These are phyloP conservation scores for Callyntrura guangdongensis DNA, from an alignment of 2,888 invertebrate genomes.

Conservation along the genomic window DNA sequence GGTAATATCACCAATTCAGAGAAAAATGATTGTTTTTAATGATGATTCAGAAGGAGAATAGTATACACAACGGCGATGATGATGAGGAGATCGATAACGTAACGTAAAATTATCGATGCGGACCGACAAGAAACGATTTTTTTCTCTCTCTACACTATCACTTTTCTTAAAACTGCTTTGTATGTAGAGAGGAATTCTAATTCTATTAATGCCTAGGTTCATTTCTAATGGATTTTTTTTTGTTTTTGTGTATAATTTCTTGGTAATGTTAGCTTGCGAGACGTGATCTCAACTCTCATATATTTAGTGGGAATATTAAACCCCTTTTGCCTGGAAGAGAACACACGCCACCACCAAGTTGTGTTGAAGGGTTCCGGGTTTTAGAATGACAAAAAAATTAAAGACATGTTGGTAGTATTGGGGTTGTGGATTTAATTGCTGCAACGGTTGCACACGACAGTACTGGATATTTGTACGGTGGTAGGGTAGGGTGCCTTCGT, in stretches of 20 bases:
- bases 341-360: too few relatives aligned
- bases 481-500: too few relatives aligned
- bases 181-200: background rate
- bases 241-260: background rate
- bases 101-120: slow-evolving; percentile 51
- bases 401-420: too few relatives aligned
- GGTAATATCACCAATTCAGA: slow-evolving; percentile 18
- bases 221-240: background rate
- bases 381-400: too few relatives aligned
- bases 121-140: slow-evolving; percentile 29
- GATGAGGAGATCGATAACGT: slow-evolving; percentile 51
- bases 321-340: too few relatives aligned
- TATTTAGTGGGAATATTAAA: too few relatives aligned
- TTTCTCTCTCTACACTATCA: slow-evolving; percentile 37
- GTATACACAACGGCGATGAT: too few relatives aligned
- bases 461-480: too few relatives aligned
- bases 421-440: too few relatives aligned
- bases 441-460: too few relatives aligned
- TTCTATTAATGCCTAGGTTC: background rate
- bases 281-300: too few relatives aligned
- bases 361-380: too few relatives aligned
- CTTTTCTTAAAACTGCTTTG: slow-evolving; percentile 13
- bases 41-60: slow-evolving; percentile 49
- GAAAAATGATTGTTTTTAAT: slow-evolving; percentile 46
- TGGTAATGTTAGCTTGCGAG: background rate